A percentile compares a stretch with the other conserved stretches of the same genome.
Conservation (phyloP, 2,888 invertebrate species). For the Chrysodeixis includens region DNA sequence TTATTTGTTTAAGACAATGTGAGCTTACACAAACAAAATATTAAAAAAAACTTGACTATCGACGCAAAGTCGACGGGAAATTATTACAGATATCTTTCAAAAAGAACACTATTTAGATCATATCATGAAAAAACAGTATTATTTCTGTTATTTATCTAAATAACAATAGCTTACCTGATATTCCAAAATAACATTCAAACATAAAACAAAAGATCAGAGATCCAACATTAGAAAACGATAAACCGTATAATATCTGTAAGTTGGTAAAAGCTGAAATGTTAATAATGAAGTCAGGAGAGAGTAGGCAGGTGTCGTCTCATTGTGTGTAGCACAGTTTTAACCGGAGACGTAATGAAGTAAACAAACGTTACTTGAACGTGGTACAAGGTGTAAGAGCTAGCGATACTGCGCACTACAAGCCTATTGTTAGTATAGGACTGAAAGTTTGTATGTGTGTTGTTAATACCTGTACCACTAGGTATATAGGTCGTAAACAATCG, state of each 20-base stretch:
- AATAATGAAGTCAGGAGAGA: constrained; percentile 58
- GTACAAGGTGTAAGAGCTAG: constrained; percentile 52
- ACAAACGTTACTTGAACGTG: constrained; percentile 69
- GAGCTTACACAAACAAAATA: no score
- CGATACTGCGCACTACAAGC: constrained; percentile 27
- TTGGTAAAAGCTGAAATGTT: constrained; percentile 48
- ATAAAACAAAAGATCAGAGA: constrained; percentile 2
- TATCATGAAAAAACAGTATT: no score
- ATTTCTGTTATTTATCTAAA: no score
- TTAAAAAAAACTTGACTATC: no score
- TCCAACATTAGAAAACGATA: constrained; percentile 5
- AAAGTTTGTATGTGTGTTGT: constrained; percentile 17
- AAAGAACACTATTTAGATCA: no score
- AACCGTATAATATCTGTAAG: constrained; percentile 17
- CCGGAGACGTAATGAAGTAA: constrained; percentile 80
- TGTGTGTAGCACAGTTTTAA: constrained; percentile 77
- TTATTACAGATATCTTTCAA: no score
- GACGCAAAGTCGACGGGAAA: no score
- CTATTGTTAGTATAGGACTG: constrained; percentile 35
- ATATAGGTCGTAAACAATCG: no score
- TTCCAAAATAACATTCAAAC: not conserved
- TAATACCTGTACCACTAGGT: not conserved
- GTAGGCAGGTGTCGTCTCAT: constrained; percentile 74
- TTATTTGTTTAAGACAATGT: no score
- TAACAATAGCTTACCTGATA: no score